Evolutionary conservation across 2,888 invertebrate genomes (phyloP).

Genomic region (Pemphredon lugubris): DNA sequence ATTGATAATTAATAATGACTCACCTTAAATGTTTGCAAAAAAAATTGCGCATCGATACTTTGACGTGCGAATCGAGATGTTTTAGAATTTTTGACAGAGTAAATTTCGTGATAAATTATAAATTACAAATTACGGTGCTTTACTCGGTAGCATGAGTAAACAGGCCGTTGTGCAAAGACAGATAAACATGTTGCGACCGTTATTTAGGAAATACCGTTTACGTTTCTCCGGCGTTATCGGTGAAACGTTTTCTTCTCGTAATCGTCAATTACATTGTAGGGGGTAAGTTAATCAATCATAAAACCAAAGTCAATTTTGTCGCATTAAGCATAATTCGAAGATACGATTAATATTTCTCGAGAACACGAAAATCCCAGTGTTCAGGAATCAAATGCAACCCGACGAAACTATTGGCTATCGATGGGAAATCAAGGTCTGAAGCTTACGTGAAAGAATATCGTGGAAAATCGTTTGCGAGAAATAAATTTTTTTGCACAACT

Average conservation of each 20-base stretch:
- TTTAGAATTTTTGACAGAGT: background rate
- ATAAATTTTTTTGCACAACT: background rate
- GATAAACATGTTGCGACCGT: conserved; percentile 28
- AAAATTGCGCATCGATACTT: conserved; percentile 32
- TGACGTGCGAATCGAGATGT: conserved; percentile 7
- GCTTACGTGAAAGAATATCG: background rate
- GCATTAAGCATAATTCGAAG: background rate
- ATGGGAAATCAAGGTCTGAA: background rate
- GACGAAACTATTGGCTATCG: background rate
- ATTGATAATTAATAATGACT: no score
- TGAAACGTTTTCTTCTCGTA: background rate
- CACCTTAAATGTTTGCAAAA: no score
- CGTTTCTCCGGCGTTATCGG: background rate
- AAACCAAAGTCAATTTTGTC: background rate
- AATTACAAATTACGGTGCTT: background rate
- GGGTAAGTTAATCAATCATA: conserved; percentile 31
- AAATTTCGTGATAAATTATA: background rate
- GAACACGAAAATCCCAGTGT: conserved; percentile 8
- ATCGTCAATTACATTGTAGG: conserved; percentile 4
- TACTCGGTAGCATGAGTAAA: background rate
- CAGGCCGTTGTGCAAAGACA: background rate
- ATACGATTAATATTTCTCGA: conserved; percentile 33
- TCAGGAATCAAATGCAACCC: background rate
- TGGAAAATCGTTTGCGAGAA: background rate
- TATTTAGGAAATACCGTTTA: background rate